Evolutionary conservation across 2,888 invertebrate genomes (phyloP), one percentile per base, ranked within the genome.

Genomic region (Itoplectis maculator): DNA sequence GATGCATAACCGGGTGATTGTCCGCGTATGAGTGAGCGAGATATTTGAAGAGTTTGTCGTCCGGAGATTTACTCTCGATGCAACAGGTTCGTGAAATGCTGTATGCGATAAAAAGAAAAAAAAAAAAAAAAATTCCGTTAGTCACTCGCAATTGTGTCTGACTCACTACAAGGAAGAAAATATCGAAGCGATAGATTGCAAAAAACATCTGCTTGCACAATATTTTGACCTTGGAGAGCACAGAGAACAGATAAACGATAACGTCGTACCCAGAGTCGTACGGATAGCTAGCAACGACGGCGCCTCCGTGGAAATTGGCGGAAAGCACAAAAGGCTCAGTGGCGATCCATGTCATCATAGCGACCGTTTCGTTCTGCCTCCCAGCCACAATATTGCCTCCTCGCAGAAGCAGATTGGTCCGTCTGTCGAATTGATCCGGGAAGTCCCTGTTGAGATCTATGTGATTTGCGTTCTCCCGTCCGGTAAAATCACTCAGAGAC

Each of bases 281-380:
- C 0, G 99, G 99, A 93, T 99, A 99, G 92, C 99, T 99, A 70
- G 99, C 99, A 0, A 99, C 99, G 0, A 99, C 94, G 45, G 99
- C 98, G 2, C 99, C 99, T n/a, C 98, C 99, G 92, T 99, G 99
- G 66, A 99, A 94, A 93, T 99, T 99, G 1, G 97, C 98, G 0
- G 98, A 99, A 66, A 99, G 94, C 42, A 98, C 98, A 92, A 99
- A 99, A 74, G 97, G 98, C 88, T 96, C 95, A 11, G 95, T 95
- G 74, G 96, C 94, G 59, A 99, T 96, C 98, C 98, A 99, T 54
- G 95, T 95, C 95, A 98, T 98, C 87, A 98, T 94, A 3, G 98
- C 97, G 13, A 95, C 91, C 0, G 98, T 98, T 94, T 99, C 99
- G 0, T 97, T 97, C 91, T 99, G 97, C 54, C 97, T 94, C 0